Percentiles rank a stretch among this genome's conserved stretches.
These are phyloP conservation scores for Caenorhabditis latens DNA, from an alignment of 1,140 invertebrate genomes.

Conservation along the genomic window DNA sequence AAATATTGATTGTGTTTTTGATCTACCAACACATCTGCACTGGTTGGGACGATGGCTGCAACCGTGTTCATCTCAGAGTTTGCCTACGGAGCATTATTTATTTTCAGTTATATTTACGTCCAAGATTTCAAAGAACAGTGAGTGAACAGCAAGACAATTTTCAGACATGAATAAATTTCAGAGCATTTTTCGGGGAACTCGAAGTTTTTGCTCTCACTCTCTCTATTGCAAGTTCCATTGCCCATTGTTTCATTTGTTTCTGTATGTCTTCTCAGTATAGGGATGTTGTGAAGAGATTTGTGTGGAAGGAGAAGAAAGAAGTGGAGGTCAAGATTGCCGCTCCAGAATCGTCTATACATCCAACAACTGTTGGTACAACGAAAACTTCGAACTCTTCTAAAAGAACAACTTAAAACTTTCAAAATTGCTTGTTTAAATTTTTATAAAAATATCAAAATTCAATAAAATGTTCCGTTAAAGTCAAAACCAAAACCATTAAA, in stretches of 20 bases:
- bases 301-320: background rate
- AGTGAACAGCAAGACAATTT: background rate
- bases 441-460: too few species aligned
- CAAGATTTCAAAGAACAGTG: background rate
- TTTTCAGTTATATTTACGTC: background rate
- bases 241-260: constrained; percentile 10
- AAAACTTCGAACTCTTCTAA: background rate
- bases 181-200: background rate
- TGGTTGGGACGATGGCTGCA: background rate
- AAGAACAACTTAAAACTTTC: background rate
- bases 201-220: background rate
- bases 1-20: background rate
- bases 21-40: background rate
- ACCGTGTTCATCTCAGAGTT: background rate
- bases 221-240: background rate
- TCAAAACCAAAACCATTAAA: background rate
- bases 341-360: too few species aligned
- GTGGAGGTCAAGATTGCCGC: background rate
- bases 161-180: background rate
- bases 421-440: background rate
- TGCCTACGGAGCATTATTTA: background rate
- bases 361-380: background rate
- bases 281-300: background rate
- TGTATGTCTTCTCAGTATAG: constrained; percentile 3
- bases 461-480: too few species aligned